Evolutionary conservation across 2,888 invertebrate species (phyloP), one percentile per base, ranked within the genome.

Genomic region (Gastrophysa polygoni): DNA sequence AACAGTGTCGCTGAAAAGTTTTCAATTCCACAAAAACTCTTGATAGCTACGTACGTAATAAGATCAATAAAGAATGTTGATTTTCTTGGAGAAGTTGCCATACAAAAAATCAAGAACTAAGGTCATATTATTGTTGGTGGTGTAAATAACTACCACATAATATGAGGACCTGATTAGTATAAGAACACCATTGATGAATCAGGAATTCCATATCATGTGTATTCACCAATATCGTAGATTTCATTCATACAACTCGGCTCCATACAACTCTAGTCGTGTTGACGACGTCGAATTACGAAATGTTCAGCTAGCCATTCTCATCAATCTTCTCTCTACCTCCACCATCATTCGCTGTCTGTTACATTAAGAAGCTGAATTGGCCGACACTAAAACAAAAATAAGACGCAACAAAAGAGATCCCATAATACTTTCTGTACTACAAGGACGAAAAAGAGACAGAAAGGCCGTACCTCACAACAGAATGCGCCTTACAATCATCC

Each of bases 401-500:
- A 17, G 28, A 14, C 44, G 16, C 24, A 47, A 47, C 47, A 46
- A 46, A 54, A 44, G 34, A 24, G 24, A 16, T 21, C 43, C 16
- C 28, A 43, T 54, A 54, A 54, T 54, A 28, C 63, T 50, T 34
- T 50, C 63, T 48, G 57, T 59, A 63, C 56, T 59, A 38, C 56
- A 38, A 38, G 32, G 57, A 63, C 59, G 59, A 59, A 59, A 38
- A 38, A 14, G 38, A 38, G 3, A 38, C 14, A 11, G 14, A 38
- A 14, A 59, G 44, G 52, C 43, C 29, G 50, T 48, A 59, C 47
- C 57, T 38, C 57, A 63, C 56, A 63, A 56, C 56, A 43, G 59
- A 59, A 63, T 59, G 44, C 56, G 57, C 57, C 59, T 57, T 57
- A 63, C 59, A 57, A 28, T 59, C 56, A 43, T 59, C 59, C 62